A percentile compares a stretch with the other conserved stretches of the same genome.
Evolutionary conservation across 2,113 vertebrate genomes (phyloP).

Genomic region (Psilopogon haemacephalus): DNA sequence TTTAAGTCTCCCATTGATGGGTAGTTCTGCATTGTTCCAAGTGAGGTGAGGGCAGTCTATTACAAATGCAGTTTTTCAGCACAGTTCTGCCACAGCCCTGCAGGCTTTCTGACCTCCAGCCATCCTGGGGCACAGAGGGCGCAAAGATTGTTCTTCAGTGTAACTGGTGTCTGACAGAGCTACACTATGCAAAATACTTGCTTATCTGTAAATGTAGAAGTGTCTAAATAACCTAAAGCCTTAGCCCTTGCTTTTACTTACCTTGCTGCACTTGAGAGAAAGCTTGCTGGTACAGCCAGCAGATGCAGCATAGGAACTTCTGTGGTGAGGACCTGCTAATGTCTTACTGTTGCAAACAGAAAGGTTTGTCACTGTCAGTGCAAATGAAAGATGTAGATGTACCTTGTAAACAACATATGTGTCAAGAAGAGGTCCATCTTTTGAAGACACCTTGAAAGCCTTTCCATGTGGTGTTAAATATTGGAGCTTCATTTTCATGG

Average conservation of each 20-base stretch:
- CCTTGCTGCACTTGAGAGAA: neutral
- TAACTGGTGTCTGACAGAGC: neutral
- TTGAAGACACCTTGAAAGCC: neutral
- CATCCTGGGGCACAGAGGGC: fast-evolving
- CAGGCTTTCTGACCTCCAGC: neutral
- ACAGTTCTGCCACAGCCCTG: neutral
- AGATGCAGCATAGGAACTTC: neutral
- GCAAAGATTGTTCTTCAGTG: neutral
- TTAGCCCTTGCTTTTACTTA: neutral
- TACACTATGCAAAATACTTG: neutral
- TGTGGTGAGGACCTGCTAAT: neutral
- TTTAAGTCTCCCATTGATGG: neutral
- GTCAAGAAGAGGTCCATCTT: neutral
- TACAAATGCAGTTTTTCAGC: neutral
- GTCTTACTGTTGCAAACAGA: neutral
- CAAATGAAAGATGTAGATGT: neutral
- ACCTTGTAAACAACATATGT: fast-evolving
- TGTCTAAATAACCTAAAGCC: neutral
- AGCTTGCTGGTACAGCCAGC: neutral
- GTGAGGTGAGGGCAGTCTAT: neutral
- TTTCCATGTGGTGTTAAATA: neutral
- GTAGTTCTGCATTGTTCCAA: neutral
- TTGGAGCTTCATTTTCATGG: neutral
- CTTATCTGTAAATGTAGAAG: neutral
- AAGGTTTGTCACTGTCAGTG: neutral